Percentiles rank a stretch among this genome's conserved stretches.
Evolutionary conservation across 2,113 vertebrate genomes (phyloP).

Genomic region (Acanthochromis polyacanthus): DNA sequence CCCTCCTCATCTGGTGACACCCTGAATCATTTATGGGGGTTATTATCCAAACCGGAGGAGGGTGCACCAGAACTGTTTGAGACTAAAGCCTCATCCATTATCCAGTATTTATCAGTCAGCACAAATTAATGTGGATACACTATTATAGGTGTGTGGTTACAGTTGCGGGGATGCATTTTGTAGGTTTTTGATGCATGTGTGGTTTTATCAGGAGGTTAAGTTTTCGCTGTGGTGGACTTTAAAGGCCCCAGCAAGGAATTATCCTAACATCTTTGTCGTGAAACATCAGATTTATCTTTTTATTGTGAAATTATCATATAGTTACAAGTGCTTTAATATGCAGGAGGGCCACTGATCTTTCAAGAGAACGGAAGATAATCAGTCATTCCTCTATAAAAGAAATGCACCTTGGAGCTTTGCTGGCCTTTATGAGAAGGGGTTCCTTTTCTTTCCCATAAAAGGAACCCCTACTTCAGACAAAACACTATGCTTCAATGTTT

Average conservation of each 20-base stretch:
- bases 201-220: slow-evolving; percentile 2
- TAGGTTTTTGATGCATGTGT: slow-evolving; percentile 7
- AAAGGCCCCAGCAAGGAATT: slow-evolving; percentile 13
- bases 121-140: slow-evolving; percentile 52
- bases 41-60: slow-evolving; percentile 41
- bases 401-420: too few species aligned
- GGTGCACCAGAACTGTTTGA: slow-evolving; percentile 33
- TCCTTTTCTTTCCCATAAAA: too few species aligned
- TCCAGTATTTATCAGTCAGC: slow-evolving; percentile 50
- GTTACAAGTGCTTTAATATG: too few species aligned
- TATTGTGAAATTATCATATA: background rate
- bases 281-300: slow-evolving; percentile 3
- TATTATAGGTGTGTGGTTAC: slow-evolving; percentile 47
- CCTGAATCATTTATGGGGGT: slow-evolving; percentile 75
- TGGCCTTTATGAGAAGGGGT: too few species aligned
- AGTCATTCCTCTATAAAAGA: too few species aligned
- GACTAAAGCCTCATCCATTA: slow-evolving; percentile 58
- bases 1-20: slow-evolving; percentile 61
- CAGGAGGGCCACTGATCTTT: too few species aligned
- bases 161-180: slow-evolving; percentile 5
- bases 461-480: too few species aligned
- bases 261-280: background rate
- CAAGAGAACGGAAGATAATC: too few species aligned
- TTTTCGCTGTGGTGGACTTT: background rate
- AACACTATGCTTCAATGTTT: too few species aligned